Evolutionary conservation across 2,113 vertebrate species (phyloP).

Genomic region (Macquaria australasica): DNA sequence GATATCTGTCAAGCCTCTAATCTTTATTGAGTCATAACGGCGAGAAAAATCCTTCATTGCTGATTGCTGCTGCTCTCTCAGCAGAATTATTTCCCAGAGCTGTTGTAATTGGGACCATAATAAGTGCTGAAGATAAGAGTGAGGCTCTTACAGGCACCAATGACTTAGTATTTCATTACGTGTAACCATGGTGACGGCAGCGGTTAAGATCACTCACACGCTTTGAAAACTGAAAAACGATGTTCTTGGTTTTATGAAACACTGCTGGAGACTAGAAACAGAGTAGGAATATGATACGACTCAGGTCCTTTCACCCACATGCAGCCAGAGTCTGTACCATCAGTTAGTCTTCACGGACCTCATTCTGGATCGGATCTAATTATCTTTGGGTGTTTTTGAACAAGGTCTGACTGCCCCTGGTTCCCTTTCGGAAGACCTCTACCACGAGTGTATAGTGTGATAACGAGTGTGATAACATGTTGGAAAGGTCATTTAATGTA

Average conservation of each 20-base stretch:
- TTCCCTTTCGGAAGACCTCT: not conserved
- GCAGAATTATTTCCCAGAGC: slow-evolving; percentile 60
- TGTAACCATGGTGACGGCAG: slow-evolving; percentile 41
- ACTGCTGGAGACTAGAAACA: not conserved
- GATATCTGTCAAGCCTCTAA: slow-evolving; percentile 46
- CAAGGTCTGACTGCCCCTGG: not conserved
- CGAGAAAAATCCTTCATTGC: slow-evolving; percentile 42
- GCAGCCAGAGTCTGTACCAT: not conserved
- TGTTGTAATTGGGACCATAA: slow-evolving; percentile 61
- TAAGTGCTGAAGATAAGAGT: slow-evolving; percentile 53
- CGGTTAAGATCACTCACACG: slow-evolving; percentile 12
- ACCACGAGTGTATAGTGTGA: not conserved
- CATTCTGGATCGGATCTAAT: not conserved
- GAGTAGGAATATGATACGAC: not conserved
- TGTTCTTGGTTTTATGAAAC: slow-evolving; percentile 41
- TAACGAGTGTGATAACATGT: too few species aligned
- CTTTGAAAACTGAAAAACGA: slow-evolving; percentile 10
- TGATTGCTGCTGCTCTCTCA: slow-evolving; percentile 51
- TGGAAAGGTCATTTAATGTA: not conserved
- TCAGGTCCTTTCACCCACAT: too few species aligned
- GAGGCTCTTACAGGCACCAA: slow-evolving; percentile 31
- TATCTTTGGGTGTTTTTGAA: not conserved
- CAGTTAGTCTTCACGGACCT: not conserved
- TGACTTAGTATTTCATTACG: slow-evolving; percentile 54
- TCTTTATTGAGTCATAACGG: slow-evolving; percentile 60